Base-by-base conservation (phyloP, 1,140 invertebrate species). In the Ephestia elutella region DNA sequence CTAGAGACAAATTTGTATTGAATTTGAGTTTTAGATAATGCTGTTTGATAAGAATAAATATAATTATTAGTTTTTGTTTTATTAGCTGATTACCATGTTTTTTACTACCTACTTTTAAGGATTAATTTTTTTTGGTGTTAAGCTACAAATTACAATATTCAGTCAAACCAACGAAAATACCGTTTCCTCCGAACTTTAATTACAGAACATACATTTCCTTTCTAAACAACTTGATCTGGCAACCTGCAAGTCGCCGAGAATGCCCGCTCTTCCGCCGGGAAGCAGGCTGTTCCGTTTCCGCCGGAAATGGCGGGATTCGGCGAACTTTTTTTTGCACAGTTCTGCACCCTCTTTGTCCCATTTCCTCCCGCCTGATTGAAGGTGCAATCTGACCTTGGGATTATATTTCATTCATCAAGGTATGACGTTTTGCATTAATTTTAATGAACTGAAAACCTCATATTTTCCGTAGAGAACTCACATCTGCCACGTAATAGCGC, bases 311-410 rank as follows among this genome's bases (percentile, higher is more conserved):
- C 71, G 78, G 80, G 74, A 76, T 81, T 78, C 66, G 70, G 71
- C 64, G 66, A 51, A 55, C 60, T 80, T 78, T 82, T 15, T 57
- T 49, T 25, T 50, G 38, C 38, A 44, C 38, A 15, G 38, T 80
- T 79, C 73, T 75, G 62, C 68, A 60, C 61, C 59, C 62, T 55
- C 62, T 64, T 69, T 66, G 63, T 70, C 54, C 53, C 58, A 59
- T 65, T 71, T 74, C 71, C 72, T 63, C 71, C 15, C 70, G 68
- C 70, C 69, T 54, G 65, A 68, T 65, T 76, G 80, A 79, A 80
- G 82, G 81, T 84, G 81, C 78, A 81, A 70, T 74, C 57, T 81
- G 77, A 86, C 83, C 78, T 82, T 84, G 79, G 67, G 57, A 28
- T 81, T 74, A 65, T 70, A 75, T 86, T 84, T 73, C 81, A 65